A percentile compares a stretch with the other conserved stretches of the same genome.
phyloP scores from a whole-genome alignment of 2,113 vertebrate species.

The Cephalopterus ornatus region DNA sequence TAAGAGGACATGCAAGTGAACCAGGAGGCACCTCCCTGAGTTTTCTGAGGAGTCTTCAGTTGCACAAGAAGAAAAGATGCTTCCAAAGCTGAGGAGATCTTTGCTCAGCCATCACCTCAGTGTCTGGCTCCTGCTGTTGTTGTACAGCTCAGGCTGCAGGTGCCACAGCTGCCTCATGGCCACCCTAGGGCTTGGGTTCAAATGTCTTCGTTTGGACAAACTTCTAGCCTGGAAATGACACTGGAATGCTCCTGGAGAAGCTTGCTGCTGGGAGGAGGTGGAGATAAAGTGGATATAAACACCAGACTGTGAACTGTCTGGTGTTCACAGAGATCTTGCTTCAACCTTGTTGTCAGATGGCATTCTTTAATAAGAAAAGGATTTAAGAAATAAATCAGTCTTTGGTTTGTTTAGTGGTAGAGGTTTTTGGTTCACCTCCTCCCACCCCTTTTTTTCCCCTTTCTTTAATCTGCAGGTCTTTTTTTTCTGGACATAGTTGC shows the following conservation, averaged over 20 bases:
- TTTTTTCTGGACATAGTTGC: background rate
- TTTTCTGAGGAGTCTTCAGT: background rate
- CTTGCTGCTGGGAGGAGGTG: background rate
- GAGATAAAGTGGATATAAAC: too few relatives aligned
- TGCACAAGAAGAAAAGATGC: background rate
- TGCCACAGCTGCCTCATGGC: background rate
- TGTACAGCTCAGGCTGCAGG: background rate
- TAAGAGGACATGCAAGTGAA: background rate
- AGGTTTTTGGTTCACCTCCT: background rate
- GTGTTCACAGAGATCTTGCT: background rate
- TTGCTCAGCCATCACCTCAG: fast-evolving
- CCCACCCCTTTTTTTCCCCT: background rate
- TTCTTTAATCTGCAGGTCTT: background rate
- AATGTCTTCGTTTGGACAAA: background rate
- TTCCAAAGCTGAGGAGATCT: background rate
- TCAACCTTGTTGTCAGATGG: fast-evolving
- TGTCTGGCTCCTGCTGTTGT: background rate
- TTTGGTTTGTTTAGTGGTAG: background rate
- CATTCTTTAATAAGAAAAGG: background rate
- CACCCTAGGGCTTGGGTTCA: fast-evolving
- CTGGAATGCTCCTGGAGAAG: background rate
- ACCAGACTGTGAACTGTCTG: too few relatives aligned
- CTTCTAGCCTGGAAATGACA: background rate
- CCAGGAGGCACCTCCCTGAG: background rate
- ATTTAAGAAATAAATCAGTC: background rate